Evolutionary conservation across 2,113 vertebrate genomes (phyloP).

Genomic region (Orycteropus afer): DNA sequence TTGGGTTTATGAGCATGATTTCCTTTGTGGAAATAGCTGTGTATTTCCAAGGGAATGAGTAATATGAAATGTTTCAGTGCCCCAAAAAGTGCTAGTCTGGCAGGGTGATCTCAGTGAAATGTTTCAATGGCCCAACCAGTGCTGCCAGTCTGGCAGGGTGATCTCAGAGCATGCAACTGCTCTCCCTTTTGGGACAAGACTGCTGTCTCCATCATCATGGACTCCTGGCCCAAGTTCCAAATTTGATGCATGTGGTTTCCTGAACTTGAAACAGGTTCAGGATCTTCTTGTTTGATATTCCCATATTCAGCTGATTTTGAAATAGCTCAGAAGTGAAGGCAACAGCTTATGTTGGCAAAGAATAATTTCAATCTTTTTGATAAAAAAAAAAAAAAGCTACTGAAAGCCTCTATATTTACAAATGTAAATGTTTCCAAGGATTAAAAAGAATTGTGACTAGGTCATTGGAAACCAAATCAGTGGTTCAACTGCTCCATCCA

Average conservation of each 20-base stretch:
- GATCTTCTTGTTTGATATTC: not conserved
- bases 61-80: not conserved
- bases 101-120: not conserved
- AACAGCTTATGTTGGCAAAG: not conserved
- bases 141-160: too few species aligned
- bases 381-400: not conserved
- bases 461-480: not conserved
- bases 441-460: not conserved
- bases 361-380: not conserved
- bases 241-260: not conserved
- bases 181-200: not conserved
- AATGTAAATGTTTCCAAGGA: not conserved
- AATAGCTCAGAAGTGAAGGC: not conserved
- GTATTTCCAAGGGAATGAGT: not conserved
- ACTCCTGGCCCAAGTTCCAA: not conserved
- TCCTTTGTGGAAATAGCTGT: not conserved
- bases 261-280: not conserved
- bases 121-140: not conserved
- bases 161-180: fast-evolving
- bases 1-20: not conserved
- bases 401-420: not conserved
- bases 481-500: not conserved
- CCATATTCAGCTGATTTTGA: not conserved
- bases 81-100: not conserved
- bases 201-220: not conserved